Base-by-base conservation (phyloP, 1,140 invertebrate species). In the Dryas iulia region DNA sequence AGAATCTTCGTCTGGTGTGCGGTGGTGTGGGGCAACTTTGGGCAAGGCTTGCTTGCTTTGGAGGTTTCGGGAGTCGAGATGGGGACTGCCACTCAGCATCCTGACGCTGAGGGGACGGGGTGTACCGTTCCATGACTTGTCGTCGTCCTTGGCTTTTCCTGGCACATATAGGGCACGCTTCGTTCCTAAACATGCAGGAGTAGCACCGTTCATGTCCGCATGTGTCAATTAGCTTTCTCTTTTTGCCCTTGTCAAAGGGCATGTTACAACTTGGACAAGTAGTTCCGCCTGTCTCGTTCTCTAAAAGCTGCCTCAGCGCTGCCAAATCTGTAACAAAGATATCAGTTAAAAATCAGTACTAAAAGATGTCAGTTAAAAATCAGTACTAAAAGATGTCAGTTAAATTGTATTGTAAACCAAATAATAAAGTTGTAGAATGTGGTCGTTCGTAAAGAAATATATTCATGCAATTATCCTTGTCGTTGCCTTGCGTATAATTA, bases 151-250 rank as follows among this genome's bases (percentile, higher is more conserved):
- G 83, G 68, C 79, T 85, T 75, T 83, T 93, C 68, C 92, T 89
- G 35, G 93, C 93, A 86, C 97, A 98, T 24, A 98, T 93, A n/a
- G 97, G 97, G 89, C 97, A 98, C 25, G 95, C 93, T 89, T 98
- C 97, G 92, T 96, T 97, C 77, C 95, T 95, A 92, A 98, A 98
- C 94, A 98, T 96, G 91, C 97, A 98, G 71, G 96, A 96, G 93
- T 98, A 98, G 92, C 97, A 98, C 53, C 97, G 93, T 84, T 98
- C 97, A 93, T 98, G 98, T 70, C 97, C 97, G 91, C 97, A 99
- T 60, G 96, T 95, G 92, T 98, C 98, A 85, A 98, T 98, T 77
- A 99, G 93, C 84, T 97, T 96, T 86, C 98, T 94, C 92, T 98
- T 98, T 92, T 98, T 98, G 89, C 97, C 97, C 91, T 97, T 97